Evolutionary conservation across 2,888 invertebrate genomes (phyloP).

Genomic region (Drosophila paracracens): DNA sequence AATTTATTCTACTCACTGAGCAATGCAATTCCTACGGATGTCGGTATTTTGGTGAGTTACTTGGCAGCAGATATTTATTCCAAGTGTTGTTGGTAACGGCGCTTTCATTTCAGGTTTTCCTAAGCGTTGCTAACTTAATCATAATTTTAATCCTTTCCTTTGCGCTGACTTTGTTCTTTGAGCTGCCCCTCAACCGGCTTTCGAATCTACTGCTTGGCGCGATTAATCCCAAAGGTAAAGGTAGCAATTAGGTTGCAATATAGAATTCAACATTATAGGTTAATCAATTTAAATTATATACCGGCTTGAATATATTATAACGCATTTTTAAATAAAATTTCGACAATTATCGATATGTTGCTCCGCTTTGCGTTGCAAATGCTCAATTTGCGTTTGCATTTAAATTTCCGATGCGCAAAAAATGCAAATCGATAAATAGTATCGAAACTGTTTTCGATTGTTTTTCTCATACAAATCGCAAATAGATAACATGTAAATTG

Average conservation of each 20-base stretch:
- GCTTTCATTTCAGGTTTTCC: slow-evolving; percentile 26
- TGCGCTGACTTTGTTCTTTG: slow-evolving; percentile 44
- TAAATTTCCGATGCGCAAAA: background rate
- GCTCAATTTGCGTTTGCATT: slow-evolving; percentile 14
- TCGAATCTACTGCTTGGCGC: slow-evolving; percentile 14
- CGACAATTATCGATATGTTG: background rate
- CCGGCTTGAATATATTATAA: background rate
- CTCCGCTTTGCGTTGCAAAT: background rate
- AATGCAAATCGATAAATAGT: background rate
- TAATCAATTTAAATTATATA: background rate
- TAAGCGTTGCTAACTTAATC: slow-evolving; percentile 17
- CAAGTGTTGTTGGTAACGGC: background rate
- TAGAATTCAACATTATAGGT: background rate
- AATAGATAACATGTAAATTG: slow-evolving; percentile 53
- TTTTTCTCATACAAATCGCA: slow-evolving; percentile 29
- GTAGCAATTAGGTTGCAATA: background rate
- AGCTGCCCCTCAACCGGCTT: slow-evolving; percentile 45
- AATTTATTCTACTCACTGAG: slow-evolving; percentile 31
- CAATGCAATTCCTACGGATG: slow-evolving; percentile 30
- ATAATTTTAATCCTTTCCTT: slow-evolving; percentile 23
- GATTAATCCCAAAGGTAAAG: background rate
- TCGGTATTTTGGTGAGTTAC: slow-evolving; percentile 29
- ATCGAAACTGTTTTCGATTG: slow-evolving; percentile 8
- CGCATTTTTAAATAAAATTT: background rate
- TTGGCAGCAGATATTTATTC: background rate